phyloP scores from a whole-genome alignment of 2,113 vertebrate species.

The Picathartes gymnocephalus region DNA sequence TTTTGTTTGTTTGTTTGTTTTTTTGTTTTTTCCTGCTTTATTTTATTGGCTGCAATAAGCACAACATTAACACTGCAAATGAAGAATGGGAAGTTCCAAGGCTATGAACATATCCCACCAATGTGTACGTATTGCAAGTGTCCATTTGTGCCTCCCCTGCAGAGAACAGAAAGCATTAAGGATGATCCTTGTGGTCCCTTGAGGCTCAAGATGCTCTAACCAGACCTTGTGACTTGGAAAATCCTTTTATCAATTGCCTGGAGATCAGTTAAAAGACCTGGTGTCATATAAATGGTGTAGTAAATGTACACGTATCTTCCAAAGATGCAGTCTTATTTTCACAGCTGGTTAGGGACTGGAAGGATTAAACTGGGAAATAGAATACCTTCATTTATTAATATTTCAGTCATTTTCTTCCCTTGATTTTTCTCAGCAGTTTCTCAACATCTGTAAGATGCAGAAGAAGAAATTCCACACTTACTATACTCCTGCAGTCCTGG shows the following conservation, averaged over 20 bases:
- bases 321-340: not conserved
- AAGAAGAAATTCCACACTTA: not conserved
- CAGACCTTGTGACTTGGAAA: not conserved
- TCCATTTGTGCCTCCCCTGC: not conserved
- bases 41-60: not conserved
- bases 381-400: not conserved
- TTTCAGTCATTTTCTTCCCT: not conserved
- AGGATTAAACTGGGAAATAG: not conserved
- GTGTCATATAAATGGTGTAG: not conserved
- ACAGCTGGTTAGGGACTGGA: not conserved
- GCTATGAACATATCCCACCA: not conserved
- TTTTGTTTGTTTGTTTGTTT: not conserved
- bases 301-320: not conserved
- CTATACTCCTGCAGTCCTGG: not conserved
- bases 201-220: not conserved
- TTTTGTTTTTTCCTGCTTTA: not conserved
- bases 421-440: not conserved
- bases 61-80: not conserved
- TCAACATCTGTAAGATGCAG: not conserved
- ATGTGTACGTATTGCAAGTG: fast-evolving
- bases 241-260: not conserved
- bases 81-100: not conserved
- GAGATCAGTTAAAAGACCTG: not conserved
- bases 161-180: not conserved
- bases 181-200: not conserved